A percentile compares a stretch with the other conserved stretches of the same genome.
These are phyloP conservation scores for Dryobotodes eremita DNA, from an alignment of 2,888 invertebrate species.

Conservation along the genomic window DNA sequence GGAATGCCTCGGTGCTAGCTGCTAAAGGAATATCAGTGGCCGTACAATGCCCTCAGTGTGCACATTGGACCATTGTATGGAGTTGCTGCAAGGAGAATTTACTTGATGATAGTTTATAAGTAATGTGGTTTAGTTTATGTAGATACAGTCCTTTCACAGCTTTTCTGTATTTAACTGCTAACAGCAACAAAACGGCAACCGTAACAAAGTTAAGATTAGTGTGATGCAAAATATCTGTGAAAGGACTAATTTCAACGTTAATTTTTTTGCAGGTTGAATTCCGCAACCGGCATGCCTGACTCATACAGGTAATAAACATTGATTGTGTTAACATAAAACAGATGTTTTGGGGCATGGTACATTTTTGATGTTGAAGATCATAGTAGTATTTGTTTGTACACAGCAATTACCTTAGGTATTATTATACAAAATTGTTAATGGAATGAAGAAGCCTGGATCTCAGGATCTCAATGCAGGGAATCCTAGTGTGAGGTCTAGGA, in stretches of 20 bases:
- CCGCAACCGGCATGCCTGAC: neutral
- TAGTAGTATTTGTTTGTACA: neutral
- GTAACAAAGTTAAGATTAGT: neutral
- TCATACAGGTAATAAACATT: slow-evolving; percentile 17
- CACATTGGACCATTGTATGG: slow-evolving; percentile 56
- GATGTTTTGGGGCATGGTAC: slow-evolving; percentile 2
- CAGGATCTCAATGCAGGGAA: no score
- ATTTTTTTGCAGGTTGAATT: neutral
- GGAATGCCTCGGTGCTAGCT: slow-evolving; percentile 69
- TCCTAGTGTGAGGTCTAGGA: no score
- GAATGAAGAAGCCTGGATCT: no score
- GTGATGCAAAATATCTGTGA: neutral
- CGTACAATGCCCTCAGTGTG: slow-evolving; percentile 48
- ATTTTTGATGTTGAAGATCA: slow-evolving; percentile 19
- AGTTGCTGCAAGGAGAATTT: slow-evolving; percentile 52
- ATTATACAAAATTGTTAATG: no score
- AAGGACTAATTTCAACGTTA: neutral
- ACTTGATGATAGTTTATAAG: slow-evolving; percentile 10
- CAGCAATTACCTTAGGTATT: no score
- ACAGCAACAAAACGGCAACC: neutral
- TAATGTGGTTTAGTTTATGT: neutral
- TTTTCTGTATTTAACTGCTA: no score
- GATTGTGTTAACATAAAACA: slow-evolving; percentile 28
- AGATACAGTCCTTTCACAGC: no score
- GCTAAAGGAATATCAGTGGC: slow-evolving; percentile 54